phyloP scores from a whole-genome alignment of 2,113 vertebrate species.

The Thalassoma bifasciatum region DNA sequence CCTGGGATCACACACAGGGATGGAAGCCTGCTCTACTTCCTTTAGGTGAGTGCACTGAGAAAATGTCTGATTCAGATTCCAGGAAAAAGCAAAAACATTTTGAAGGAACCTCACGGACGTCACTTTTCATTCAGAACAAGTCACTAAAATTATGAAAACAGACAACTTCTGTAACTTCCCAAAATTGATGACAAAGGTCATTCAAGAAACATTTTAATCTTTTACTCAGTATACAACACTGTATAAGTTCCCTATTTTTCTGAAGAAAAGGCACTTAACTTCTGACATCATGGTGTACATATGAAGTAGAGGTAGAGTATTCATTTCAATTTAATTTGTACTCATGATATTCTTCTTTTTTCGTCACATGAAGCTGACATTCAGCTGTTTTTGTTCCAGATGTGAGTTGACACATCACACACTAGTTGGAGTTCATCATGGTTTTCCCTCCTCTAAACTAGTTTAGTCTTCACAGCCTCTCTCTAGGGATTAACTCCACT shows the following conservation, averaged over 20 bases:
- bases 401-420: background rate
- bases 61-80: constrained; percentile 6
- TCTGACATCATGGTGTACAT: no score
- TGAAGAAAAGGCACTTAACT: no score
- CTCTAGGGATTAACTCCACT: background rate
- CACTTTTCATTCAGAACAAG: constrained; percentile 16
- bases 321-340: no score
- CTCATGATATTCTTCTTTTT: no score
- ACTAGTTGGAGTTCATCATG: background rate
- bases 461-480: background rate
- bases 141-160: constrained; percentile 14
- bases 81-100: constrained; percentile 18
- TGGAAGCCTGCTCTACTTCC: constrained; percentile 46
- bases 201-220: no score
- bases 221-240: no score
- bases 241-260: no score
- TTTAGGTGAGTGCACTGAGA: constrained; percentile 10
- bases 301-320: no score
- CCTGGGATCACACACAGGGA: constrained; percentile 56
- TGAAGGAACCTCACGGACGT: constrained; percentile 1
- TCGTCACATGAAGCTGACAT: no score
- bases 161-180: background rate
- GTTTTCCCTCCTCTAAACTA: background rate
- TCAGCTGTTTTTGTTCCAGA: background rate
- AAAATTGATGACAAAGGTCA: no score